These are phyloP conservation scores for Geophilus truncorum DNA, from an alignment of 2,888 invertebrate genomes.

Conservation along the genomic window DNA sequence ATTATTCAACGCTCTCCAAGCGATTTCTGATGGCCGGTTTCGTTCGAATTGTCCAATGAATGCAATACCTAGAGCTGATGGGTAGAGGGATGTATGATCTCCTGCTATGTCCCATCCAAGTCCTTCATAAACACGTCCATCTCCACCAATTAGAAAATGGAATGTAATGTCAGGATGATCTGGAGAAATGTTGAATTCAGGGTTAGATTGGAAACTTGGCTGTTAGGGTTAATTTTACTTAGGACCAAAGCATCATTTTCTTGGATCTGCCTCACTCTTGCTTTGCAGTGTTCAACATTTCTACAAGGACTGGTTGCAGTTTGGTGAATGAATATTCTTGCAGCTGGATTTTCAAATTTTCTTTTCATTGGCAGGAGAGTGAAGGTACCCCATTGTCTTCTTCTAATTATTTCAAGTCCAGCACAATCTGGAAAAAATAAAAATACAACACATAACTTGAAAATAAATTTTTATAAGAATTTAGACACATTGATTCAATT, in stretches of 20 bases:
- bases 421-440: too few relatives aligned
- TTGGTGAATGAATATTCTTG: not conserved
- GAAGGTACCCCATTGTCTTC: not conserved
- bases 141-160: not conserved
- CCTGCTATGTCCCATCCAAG: not conserved
- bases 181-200: not conserved
- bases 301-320: not conserved
- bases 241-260: not conserved
- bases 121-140: not conserved
- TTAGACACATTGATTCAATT: not conserved
- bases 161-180: not conserved
- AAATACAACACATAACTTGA: not conserved
- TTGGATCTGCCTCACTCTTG: not conserved
- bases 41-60: not conserved
- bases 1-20: not conserved
- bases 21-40: not conserved
- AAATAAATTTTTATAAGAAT: not conserved
- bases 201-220: too few relatives aligned
- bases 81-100: not conserved
- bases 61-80: not conserved
- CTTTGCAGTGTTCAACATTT: not conserved
- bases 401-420: not conserved
- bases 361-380: not conserved
- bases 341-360: conserved; percentile 1
- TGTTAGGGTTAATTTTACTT: not conserved